Conservation (phyloP, 2,113 vertebrate genomes). For the Sturnira hondurensis region DNA sequence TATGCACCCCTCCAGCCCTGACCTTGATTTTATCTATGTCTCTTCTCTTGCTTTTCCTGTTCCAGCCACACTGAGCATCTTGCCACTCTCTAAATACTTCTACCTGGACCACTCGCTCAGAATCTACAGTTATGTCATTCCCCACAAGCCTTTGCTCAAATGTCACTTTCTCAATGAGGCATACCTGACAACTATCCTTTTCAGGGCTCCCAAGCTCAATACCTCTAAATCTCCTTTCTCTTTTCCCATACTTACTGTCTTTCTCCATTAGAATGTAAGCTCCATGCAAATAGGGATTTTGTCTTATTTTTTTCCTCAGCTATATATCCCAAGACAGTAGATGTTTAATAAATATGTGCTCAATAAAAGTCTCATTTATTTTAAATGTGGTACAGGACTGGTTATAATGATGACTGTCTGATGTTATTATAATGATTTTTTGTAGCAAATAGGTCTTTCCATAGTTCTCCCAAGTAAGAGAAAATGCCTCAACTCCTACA, state of each 20-base stretch:
- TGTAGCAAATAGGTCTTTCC: not conserved
- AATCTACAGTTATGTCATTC: not conserved
- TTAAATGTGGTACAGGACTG: not conserved
- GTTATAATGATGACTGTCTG: not conserved
- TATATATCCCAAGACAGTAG: not conserved
- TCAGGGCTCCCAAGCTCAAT: not conserved
- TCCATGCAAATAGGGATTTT: not conserved
- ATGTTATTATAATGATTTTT: not conserved
- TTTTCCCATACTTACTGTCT: not conserved
- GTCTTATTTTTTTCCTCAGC: not conserved
- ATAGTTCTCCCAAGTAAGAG: not conserved
- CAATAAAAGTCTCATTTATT: not conserved
- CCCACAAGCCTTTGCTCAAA: not conserved
- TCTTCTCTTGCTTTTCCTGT: not conserved
- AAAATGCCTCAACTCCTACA: not conserved
- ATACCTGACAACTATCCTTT: not conserved
- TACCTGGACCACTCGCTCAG: not conserved
- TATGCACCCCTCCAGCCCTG: accelerated
- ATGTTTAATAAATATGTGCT: not conserved
- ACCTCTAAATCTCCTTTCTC: not conserved
- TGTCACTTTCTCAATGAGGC: not conserved
- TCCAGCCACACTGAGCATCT: not conserved
- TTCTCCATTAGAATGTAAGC: not conserved
- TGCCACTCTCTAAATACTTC: not conserved
- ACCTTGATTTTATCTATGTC: not conserved